A percentile compares a stretch with the other conserved stretches of the same genome.
Conservation (phyloP, 2,888 invertebrate genomes). For the Papilio gigon region DNA sequence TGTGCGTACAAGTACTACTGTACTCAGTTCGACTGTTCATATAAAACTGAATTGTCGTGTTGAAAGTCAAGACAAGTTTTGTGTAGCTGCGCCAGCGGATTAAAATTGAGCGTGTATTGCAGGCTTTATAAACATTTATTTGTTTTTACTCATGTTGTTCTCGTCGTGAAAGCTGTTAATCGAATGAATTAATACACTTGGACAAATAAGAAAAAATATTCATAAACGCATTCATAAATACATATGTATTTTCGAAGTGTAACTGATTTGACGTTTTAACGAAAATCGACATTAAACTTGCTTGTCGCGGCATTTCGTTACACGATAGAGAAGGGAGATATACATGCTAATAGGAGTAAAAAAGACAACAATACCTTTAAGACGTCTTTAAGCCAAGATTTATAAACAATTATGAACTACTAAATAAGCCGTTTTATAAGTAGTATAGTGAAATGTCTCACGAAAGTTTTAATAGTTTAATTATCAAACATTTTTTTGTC, state of each 20-base stretch:
- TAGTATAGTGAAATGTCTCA: too few species aligned
- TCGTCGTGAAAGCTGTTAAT: slow-evolving; percentile 1
- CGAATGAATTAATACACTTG: background rate
- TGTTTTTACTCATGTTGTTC: background rate
- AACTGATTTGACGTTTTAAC: background rate
- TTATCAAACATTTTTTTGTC: too few species aligned
- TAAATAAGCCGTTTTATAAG: too few species aligned
- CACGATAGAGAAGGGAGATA: background rate
- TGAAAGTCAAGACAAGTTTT: too few species aligned
- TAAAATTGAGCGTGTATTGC: too few species aligned
- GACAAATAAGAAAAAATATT: background rate
- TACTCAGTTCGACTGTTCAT: too few species aligned
- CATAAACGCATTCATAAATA: background rate
- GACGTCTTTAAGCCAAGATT: background rate
- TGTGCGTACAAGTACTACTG: too few species aligned
- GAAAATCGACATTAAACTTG: background rate
- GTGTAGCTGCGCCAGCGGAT: too few species aligned
- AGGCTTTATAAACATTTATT: background rate
- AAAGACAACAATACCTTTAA: background rate
- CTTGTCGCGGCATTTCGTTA: background rate
- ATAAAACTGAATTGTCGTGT: too few species aligned
- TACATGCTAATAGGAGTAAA: background rate
- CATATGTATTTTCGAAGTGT: background rate
- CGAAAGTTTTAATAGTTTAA: too few species aligned
- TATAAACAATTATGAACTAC: too few species aligned